A percentile compares a stretch with the other conserved stretches of the same genome.
Evolutionary conservation across 2,888 invertebrate species (phyloP).

Genomic region (Mythimna lalbum): DNA sequence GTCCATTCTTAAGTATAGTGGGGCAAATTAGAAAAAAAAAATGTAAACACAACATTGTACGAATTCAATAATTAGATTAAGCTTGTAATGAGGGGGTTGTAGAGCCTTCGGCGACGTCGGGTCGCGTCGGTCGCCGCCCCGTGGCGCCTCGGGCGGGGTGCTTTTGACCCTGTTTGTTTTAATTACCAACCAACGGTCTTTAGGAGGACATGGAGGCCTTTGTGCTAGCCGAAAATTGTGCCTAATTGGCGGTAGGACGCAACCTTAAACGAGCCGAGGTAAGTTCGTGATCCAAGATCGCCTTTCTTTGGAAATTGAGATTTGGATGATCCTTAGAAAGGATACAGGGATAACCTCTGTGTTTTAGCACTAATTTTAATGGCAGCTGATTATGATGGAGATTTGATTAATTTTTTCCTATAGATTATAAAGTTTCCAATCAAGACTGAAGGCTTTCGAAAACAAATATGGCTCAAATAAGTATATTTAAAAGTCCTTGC

Average conservation of each 20-base stretch:
- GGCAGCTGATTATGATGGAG: constrained; percentile 37
- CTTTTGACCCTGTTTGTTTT: constrained; percentile 90
- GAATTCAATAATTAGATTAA: constrained; percentile 91
- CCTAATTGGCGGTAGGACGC: constrained; percentile 85
- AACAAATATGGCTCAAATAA: constrained; percentile 1
- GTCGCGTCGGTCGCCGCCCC: constrained; percentile 83
- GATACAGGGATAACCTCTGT: constrained; percentile 31
- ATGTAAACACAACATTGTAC: constrained; percentile 91
- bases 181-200: constrained; percentile 88
- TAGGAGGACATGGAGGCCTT: constrained; percentile 84
- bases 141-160: constrained; percentile 88
- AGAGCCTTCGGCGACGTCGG: constrained; percentile 84
- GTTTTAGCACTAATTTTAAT: constrained; percentile 30
- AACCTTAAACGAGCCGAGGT: constrained; percentile 73
- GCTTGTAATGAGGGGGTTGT: constrained; percentile 88
- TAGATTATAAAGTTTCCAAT: neutral
- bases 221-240: constrained; percentile 86
- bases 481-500: neutral
- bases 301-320: constrained; percentile 55
- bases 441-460: neutral
- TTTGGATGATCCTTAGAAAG: constrained; percentile 39
- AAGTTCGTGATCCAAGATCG: constrained; percentile 54
- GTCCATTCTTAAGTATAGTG: constrained; percentile 89
- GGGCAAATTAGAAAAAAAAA: constrained; percentile 88
- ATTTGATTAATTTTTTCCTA: constrained; percentile 40